A percentile compares a stretch with the other conserved stretches of the same genome.
Conservation (phyloP, 1,140 invertebrate species). For the Grapholita molesta region DNA sequence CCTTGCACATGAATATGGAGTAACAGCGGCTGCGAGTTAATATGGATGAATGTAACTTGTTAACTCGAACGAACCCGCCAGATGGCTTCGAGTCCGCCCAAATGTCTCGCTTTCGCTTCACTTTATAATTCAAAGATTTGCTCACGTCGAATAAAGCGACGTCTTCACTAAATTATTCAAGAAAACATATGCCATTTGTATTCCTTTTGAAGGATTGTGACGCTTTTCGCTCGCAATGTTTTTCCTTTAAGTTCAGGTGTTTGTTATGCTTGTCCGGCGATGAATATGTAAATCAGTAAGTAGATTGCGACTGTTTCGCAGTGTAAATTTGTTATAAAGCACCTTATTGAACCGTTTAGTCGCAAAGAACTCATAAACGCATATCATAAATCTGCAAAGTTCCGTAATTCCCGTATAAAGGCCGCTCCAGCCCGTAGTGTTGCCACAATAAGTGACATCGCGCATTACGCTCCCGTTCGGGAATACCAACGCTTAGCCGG, state of each 20-base stretch:
- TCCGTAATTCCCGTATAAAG: neutral
- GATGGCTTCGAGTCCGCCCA: slow-evolving; percentile 34
- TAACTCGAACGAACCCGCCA: slow-evolving; percentile 42
- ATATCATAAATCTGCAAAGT: neutral
- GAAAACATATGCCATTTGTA: slow-evolving; percentile 34
- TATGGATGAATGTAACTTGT: slow-evolving; percentile 58
- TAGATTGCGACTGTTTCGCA: neutral
- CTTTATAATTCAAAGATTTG: slow-evolving; percentile 69
- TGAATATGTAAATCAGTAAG: neutral
- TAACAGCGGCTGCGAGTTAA: slow-evolving; percentile 43
- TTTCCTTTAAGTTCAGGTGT: slow-evolving; percentile 22
- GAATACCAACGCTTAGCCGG: neutral
- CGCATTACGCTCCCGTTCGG: neutral
- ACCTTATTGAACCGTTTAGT: neutral
- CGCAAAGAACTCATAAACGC: neutral
- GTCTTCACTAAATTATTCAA: slow-evolving; percentile 59
- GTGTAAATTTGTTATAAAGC: neutral
- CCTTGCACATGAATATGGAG: slow-evolving; percentile 40
- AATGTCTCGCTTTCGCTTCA: slow-evolving; percentile 45
- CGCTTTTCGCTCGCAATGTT: slow-evolving; percentile 12
- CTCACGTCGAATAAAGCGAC: slow-evolving; percentile 51
- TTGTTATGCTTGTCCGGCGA: slow-evolving; percentile 16
- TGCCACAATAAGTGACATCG: neutral
- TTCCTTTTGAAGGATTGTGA: slow-evolving; percentile 19
- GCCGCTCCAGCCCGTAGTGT: neutral